A percentile compares a stretch with the other conserved stretches of the same genome.
These are phyloP conservation scores for Apodemia mormo DNA, from an alignment of 2,888 invertebrate genomes.

Conservation along the genomic window DNA sequence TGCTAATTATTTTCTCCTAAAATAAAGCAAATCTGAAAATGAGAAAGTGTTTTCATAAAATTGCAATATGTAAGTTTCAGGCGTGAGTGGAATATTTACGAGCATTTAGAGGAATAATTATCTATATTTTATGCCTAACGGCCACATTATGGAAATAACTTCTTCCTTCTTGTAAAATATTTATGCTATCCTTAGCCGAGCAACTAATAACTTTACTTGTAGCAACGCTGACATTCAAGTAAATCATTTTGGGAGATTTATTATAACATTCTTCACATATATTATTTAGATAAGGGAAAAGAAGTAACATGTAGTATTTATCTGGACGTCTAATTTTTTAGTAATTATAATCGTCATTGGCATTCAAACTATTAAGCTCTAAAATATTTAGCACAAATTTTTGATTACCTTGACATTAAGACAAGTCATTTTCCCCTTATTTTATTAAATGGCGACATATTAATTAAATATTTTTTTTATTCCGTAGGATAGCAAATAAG, in stretches of 20 bases:
- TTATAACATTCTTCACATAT: neutral
- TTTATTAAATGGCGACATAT: too few relatives aligned
- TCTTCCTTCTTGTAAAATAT: conserved; percentile 58
- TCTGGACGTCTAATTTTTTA: too few relatives aligned
- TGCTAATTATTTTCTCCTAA: neutral
- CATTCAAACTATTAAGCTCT: too few relatives aligned
- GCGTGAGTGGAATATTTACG: conserved; percentile 54
- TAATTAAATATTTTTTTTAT: too few relatives aligned
- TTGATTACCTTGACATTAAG: neutral
- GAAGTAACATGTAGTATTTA: too few relatives aligned
- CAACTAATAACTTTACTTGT: conserved; percentile 13
- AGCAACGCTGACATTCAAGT: conserved; percentile 7
- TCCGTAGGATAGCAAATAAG: too few relatives aligned
- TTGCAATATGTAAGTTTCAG: conserved; percentile 23
- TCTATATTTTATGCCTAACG: conserved; percentile 71
- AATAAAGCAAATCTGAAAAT: neutral
- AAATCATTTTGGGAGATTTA: conserved; percentile 14
- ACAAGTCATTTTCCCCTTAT: neutral
- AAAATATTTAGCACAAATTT: too few relatives aligned
- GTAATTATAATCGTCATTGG: too few relatives aligned
- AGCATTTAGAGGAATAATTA: conserved; percentile 62
- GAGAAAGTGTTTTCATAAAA: conserved; percentile 16
- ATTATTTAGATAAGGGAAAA: too few relatives aligned
- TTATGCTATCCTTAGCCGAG: conserved; percentile 39
- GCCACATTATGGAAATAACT: conserved; percentile 70